A percentile compares a stretch with the other conserved stretches of the same genome.
phyloP scores from a whole-genome alignment of 2,113 vertebrate genomes.

The Rhombomys opimus region DNA sequence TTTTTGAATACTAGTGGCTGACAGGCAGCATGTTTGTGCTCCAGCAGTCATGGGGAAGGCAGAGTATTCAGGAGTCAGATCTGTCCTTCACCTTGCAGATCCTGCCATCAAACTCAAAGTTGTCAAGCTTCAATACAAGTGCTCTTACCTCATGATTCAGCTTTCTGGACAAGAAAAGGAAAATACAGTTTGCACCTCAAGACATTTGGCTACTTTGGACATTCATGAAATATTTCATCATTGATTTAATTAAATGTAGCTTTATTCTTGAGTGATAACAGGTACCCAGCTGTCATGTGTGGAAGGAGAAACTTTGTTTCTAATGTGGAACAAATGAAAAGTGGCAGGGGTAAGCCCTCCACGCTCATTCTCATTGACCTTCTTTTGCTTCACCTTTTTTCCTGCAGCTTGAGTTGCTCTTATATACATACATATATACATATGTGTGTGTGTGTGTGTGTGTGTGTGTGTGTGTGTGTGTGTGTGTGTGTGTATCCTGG shows the following conservation, averaged over 20 bases:
- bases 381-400: background rate
- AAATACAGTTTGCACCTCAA: conserved; percentile 36
- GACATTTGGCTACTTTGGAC: conserved; percentile 36
- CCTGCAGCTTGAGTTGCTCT: background rate
- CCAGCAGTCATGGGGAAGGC: background rate
- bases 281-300: background rate
- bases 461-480: no score
- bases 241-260: conserved; percentile 8
- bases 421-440: background rate
- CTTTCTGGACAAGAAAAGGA: no score
- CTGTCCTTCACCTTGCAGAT: background rate
- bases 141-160: background rate
- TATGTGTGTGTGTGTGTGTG: no score
- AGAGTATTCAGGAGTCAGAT: no score
- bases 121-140: no score
- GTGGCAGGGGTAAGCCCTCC: background rate
- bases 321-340: background rate
- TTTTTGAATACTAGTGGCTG: background rate
- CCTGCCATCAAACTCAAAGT: background rate
- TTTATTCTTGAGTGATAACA: conserved; percentile 38
- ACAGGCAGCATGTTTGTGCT: background rate
- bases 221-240: conserved; percentile 16
- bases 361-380: background rate
- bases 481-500: background rate
- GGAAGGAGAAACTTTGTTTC: background rate